These are phyloP conservation scores for Epinotia bilunana DNA, from an alignment of 2,888 invertebrate species.

Conservation along the genomic window DNA sequence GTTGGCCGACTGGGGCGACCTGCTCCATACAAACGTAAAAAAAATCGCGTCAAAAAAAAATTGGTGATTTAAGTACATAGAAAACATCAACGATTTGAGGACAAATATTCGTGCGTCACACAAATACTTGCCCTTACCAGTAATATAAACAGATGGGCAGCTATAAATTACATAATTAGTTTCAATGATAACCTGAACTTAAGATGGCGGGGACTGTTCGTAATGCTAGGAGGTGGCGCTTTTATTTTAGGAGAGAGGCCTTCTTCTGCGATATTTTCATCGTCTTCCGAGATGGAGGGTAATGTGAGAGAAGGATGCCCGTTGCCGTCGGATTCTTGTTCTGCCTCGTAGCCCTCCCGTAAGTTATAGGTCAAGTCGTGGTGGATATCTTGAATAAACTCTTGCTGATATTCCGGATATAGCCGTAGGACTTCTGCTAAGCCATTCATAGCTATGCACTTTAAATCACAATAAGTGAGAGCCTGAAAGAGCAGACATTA, in stretches of 20 bases:
- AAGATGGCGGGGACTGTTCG: constrained; percentile 87
- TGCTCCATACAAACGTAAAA: no score
- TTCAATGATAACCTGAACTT: constrained; percentile 79
- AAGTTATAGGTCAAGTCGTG: constrained; percentile 98
- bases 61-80: no score
- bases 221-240: constrained; percentile 79
- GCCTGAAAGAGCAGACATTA: constrained; percentile 81
- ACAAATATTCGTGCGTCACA: no score
- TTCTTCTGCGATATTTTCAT: constrained; percentile 93
- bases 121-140: no score
- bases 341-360: constrained; percentile 96
- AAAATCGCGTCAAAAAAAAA: no score
- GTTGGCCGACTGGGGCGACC: no score
- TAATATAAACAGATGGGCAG: no score
- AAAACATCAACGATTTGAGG: no score
- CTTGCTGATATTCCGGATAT: constrained; percentile 97
- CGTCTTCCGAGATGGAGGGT: constrained; percentile 98
- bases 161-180: not conserved
- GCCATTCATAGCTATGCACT: constrained; percentile 96
- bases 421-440: constrained; percentile 94
- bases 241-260: constrained; percentile 87
- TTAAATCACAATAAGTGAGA: constrained; percentile 97
- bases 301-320: constrained; percentile 92
- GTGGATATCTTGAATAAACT: constrained; percentile 96
- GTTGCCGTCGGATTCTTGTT: constrained; percentile 90